Base-by-base conservation (phyloP, 2,888 invertebrate species). In the Agriopis aurantiaria region DNA sequence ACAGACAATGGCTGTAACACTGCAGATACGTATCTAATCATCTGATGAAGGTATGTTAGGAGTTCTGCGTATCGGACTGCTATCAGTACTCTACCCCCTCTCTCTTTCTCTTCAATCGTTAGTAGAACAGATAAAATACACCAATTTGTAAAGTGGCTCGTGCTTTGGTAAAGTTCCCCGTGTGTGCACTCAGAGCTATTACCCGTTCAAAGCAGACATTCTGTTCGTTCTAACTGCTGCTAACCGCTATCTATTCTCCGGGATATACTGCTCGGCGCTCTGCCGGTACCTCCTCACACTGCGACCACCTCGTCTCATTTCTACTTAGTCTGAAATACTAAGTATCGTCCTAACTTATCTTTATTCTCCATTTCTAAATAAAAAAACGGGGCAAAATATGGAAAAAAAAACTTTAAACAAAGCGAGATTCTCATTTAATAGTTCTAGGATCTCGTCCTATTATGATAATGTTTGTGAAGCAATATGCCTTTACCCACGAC, bases 101-200 rank as follows among this genome's bases (percentile, higher is more conserved):
- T 9, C 1, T 43, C 43, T 33, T 10, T 43, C 43, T 56, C 43
- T 6, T 45, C 14, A 17, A 12, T n/a, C n/a, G n/a, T n/a, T 2
- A 46, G 12, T 41, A 14, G 58, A 46, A 23, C 43, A 46, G 33
- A 58, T 58, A 58, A 23, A 58, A 49, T 60, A 40, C 60, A 51
- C 49, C 60, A 60, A 60, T 60, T 60, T 17, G 60, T 12, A n/a
- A 51, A 60, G 49, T 60, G 60, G 40, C 10, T n/a, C 60, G 49
- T 41, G 51, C 12, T 49, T 40, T 12, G 10, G 8, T 45, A 40
- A 14, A 65, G 57, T 52, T 65, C 33, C 45, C 8, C 51, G 45
- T 43, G 56, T 65, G 52, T 60, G 48, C 61, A 48, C 61, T 51
- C 48, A n/a, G n/a, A 60, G 55, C 61, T 55, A 66, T 66, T 66